Base-by-base conservation (phyloP, 2,797 vertebrate species). In the Chelon labrosus region DNA sequence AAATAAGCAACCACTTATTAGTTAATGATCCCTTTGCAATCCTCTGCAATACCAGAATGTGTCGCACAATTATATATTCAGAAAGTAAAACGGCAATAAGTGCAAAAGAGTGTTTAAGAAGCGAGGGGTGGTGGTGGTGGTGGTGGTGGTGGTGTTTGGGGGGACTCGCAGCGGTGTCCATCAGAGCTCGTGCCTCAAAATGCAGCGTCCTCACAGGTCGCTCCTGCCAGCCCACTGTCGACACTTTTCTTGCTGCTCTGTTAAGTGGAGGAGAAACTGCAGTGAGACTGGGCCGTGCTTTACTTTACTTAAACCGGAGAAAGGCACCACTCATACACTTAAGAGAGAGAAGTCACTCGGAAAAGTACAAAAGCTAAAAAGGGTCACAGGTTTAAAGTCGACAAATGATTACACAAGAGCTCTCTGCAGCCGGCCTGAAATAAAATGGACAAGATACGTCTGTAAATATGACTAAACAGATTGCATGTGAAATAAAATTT, bases 161-260 rank as follows among this genome's bases (percentile, higher is more conserved):
- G 0, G 41, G 25, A 41, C 37, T 65, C 5, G 46, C 65, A 70
- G 73, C 38, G 37, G 31, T 25, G 25, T 25, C 55, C 19, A 7
- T 60, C 0, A 19, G 73, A 51, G 56, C 54, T 42, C 19, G 22
- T 41, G 35, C 25, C 0, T 69, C 35, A 55, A 56, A 46, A 80
- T 53, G 56, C 65, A 61, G 63, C 61, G 8, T 84, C 78, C 49
- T 92, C 80, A 91, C 72, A 87, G 46, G 8, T 3, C 19, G 17
- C 84, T 59, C 27, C 85, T 89, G 73, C 91, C 92, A n/a, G 85
- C 75, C 82, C 91, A 93, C 3, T 10, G 16, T 42, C 80, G 75
- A 59, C 91, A 90, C 80, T 83, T 92, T 16, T 87, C 69, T 41
- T 77, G 83, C 91, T 94, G 92, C 65, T 86, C 94, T 95, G 91